Conservation (phyloP, 1,140 invertebrate species). For the Drosophila nasuta region DNA sequence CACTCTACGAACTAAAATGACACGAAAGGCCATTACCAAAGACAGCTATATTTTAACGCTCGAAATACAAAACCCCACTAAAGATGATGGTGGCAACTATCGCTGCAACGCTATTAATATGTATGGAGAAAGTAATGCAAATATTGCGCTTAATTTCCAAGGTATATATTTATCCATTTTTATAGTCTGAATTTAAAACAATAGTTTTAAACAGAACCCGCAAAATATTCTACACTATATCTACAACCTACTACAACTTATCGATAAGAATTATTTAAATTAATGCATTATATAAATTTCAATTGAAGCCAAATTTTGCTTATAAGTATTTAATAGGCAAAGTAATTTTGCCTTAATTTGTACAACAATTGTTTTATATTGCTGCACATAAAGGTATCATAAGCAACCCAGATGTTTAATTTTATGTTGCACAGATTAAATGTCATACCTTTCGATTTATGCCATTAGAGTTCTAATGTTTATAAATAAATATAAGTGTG, state of each 20-base stretch:
- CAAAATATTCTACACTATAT: not conserved
- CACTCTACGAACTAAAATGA: constrained; percentile 94
- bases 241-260: not conserved
- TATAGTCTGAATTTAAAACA: not conserved
- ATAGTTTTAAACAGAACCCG: not conserved
- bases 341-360: too few species aligned
- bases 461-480: too few species aligned
- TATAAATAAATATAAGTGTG: too few species aligned
- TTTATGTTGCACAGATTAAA: too few species aligned
- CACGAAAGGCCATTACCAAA: constrained; percentile 92
- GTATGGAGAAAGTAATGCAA: constrained; percentile 99
- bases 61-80: constrained; percentile 96
- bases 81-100: constrained; percentile 98
- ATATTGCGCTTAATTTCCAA: constrained; percentile 99
- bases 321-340: too few species aligned
- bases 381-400: too few species aligned
- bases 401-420: too few species aligned
- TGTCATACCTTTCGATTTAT: too few species aligned
- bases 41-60: constrained; percentile 96
- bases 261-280: not conserved
- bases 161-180: constrained; percentile 87
- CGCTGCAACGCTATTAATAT: constrained; percentile 99
- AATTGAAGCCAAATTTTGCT: too few species aligned
- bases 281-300: too few species aligned
- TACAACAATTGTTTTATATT: too few species aligned